Evolutionary conservation across 2,888 invertebrate genomes (phyloP), one percentile per base, ranked within the genome.

Genomic region (Prenolepis imparis): DNA sequence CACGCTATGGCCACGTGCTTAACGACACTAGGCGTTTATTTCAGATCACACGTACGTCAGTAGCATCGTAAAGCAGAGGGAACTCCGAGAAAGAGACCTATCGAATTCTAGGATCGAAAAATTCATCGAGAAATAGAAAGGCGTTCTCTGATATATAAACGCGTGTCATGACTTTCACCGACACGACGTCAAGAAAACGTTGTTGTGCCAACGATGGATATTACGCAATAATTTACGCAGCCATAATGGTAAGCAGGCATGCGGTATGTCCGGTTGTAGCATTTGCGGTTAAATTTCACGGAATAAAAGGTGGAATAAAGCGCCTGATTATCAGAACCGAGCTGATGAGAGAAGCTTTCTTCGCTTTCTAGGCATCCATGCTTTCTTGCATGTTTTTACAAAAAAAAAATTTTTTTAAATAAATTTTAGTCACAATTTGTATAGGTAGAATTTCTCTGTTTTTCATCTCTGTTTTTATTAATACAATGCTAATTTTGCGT

Each of bases 161-260:
- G 28, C 1, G 41, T 63, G 55, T 55, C 63, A 67, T 74, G 75
- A 90, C 91, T 90, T 90, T 90, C 91, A 87, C 91, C 86, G 67
- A 48, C 4, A 73, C 86, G 64, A 44, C 57, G 61, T 72, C 84
- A 67, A 86, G 84, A 77, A 77, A 84, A 88, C 78, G 61, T 44
- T 48, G 80, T 82, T 44, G 63, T 59, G 67, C 28, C 73, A 75
- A 55, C 81, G 84, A 84, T 84, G 36, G 83, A 83, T 52, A 52
- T 90, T 89, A 74, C 86, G 89, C 82, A 90, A 90, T 81, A 68
- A 81, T 83, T 83, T 80, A 83, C 68, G 41, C 78, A 72, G 78
- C 24, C 44, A 44, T 24, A 44, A 78, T 41, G 21, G 57, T 21
- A 44, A 44, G 18, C 21, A 72, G 57, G 59, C n/a, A 78, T 68